Base-by-base conservation (phyloP, 2,113 vertebrate genomes). In the Cathartes aura region DNA sequence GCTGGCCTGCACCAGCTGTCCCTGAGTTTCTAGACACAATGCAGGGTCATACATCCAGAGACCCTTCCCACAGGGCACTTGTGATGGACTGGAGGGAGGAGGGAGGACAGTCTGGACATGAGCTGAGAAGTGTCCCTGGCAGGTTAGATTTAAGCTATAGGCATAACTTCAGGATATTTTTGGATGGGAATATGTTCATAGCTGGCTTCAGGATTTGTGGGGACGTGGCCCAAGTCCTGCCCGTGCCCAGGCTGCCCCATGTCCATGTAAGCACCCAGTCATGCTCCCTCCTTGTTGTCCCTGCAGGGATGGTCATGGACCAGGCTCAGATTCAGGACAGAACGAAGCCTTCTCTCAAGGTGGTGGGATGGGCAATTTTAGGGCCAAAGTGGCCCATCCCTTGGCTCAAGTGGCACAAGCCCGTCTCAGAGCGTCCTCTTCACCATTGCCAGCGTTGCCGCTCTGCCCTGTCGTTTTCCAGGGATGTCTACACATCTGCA, bases 401-500 rank as follows among this genome's bases (percentile, higher is more conserved):
- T 43, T 62, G 58, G 24, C 14, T 82, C 2, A 1, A 56, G 30
- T 6, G 18, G 15, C 29, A n/a, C 29, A 13, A 78, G 12, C 4
- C 1, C 1, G 0, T 27, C 27, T n/a, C 72, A 71, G 63, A 91
- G 12, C 68, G 50, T n/a, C 42, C 14, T 43, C 32, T 24, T 45
- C 30, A 7, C 42, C 66, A 11, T 1, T 1, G 1, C 16, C 72
- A 72, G 50, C 1, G 1, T 12, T 6, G 6, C 50, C 1, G 1
- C 7, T 10, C 52, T 1, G 5, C 26, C 29, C 9, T 0, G 0
- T 3, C 9, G 30, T 38, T 56, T 75, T 47, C n/a, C 0, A 0
- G 15, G 14, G 45, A 23, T 53, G 48, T 43, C 56, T 30, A 45
- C 79, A 62, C 68, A 62, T 87, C 58, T 42, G 43, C 72, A 84